phyloP scores from a whole-genome alignment of 1,140 invertebrate genomes.

The Patella vulgata region DNA sequence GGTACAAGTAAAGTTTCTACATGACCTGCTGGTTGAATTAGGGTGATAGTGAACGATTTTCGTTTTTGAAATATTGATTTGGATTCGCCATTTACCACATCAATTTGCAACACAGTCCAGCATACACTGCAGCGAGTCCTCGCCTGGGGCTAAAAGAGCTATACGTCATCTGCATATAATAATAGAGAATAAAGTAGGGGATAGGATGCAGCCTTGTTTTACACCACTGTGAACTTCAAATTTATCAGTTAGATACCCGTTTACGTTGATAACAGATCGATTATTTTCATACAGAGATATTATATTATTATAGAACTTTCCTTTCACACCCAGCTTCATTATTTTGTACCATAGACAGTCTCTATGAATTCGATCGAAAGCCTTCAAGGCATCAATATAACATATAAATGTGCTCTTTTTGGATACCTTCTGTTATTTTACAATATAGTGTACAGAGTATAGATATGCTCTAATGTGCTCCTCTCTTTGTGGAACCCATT shows the following conservation, averaged over 20 bases:
- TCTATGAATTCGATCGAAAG: constrained; percentile 11
- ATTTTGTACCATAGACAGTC: neutral
- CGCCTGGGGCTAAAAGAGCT: constrained; percentile 1
- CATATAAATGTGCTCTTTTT: constrained; percentile 10
- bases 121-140: constrained; percentile 10
- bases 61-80: constrained; percentile 16
- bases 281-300: constrained; percentile 7
- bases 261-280: constrained; percentile 4
- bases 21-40: neutral
- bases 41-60: constrained; percentile 20
- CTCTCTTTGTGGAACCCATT: constrained; percentile 14
- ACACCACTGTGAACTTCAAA: constrained; percentile 8
- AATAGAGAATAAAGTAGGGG: constrained; percentile 15
- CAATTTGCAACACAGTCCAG: constrained; percentile 7
- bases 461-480: constrained; percentile 11
- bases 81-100: constrained; percentile 9
- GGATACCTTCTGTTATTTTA: constrained; percentile 3
- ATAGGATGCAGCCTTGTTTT: constrained; percentile 16
- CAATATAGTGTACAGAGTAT: constrained; percentile 10
- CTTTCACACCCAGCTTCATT: neutral
- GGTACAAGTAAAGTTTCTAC: neutral
- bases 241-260: constrained; percentile 2
- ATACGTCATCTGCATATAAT: constrained; percentile 19
- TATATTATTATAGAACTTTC: constrained; percentile 1
- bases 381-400: constrained; percentile 18